Evolutionary conservation across 1,140 invertebrate genomes (phyloP).

Genomic region (Akabosia matsudoensis): DNA sequence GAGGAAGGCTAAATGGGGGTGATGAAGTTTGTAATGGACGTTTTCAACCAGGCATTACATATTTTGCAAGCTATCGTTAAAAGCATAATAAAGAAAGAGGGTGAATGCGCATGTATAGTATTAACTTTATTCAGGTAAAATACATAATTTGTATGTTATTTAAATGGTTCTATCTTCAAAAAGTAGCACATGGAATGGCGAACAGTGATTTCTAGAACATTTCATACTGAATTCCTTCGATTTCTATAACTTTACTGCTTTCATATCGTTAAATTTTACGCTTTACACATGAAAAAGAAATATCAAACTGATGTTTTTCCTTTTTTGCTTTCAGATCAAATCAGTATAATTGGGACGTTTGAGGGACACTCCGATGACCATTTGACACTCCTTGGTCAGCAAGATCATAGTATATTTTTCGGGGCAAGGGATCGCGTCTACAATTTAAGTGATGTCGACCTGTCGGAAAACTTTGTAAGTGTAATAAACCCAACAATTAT

Average conservation of each 20-base stretch:
- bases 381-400: constrained; percentile 37
- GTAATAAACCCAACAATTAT: no score
- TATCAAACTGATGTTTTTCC: neutral
- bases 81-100: no score
- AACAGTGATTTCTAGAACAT: neutral
- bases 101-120: no score
- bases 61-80: no score
- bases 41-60: no score
- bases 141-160: no score
- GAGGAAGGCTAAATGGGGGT: no score
- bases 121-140: no score
- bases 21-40: no score
- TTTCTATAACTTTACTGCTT: neutral
- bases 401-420: constrained; percentile 32
- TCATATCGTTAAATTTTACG: neutral
- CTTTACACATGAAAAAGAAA: neutral
- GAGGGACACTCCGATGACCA: constrained; percentile 42
- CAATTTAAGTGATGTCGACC: constrained; percentile 37
- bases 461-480: constrained; percentile 41
- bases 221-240: neutral
- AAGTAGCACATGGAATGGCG: neutral
- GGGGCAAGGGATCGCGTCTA: constrained; percentile 40
- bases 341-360: constrained; percentile 38
- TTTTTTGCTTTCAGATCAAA: constrained; percentile 42
- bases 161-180: no score